These are phyloP conservation scores for Aleiodes testaceus DNA, from an alignment of 2,888 invertebrate species.

Conservation along the genomic window DNA sequence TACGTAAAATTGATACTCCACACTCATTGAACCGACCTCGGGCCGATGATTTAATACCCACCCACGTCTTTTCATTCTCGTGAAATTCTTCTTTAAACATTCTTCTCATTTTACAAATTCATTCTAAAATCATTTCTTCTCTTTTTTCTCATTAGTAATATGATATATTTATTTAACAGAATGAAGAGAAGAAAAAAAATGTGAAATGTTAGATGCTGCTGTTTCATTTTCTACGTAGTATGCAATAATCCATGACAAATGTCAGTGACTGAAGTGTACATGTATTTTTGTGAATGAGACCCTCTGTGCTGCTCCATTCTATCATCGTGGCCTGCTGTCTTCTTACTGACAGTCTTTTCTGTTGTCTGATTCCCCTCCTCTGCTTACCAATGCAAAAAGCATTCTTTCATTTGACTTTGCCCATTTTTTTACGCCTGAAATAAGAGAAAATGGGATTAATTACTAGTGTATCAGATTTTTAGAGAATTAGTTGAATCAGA, in stretches of 20 bases:
- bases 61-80: constrained; percentile 52
- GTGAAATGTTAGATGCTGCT: not conserved
- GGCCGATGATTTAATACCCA: constrained; percentile 61
- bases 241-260: constrained; percentile 36
- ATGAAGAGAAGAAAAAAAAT: not conserved
- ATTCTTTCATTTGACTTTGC: constrained; percentile 18
- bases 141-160: constrained; percentile 43
- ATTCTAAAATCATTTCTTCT: constrained; percentile 45
- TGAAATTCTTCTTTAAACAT: constrained; percentile 31
- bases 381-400: constrained; percentile 10
- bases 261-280: constrained; percentile 21
- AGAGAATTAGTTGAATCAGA: too few relatives aligned
- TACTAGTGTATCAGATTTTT: not conserved
- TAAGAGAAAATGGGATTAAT: not conserved
- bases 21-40: constrained; percentile 68
- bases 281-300: constrained; percentile 47
- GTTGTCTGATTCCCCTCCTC: constrained; percentile 1
- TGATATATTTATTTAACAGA: constrained; percentile 7
- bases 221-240: constrained; percentile 15
- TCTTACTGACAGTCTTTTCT: constrained; percentile 12
- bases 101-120: constrained; percentile 34
- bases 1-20: constrained; percentile 42
- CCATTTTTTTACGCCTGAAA: not conserved
- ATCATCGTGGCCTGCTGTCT: constrained; percentile 32
- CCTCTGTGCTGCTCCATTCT: constrained; percentile 48